Evolutionary conservation across 2,888 invertebrate species (phyloP), one percentile per base, ranked within the genome.

Genomic region (Heliconius ethilla): DNA sequence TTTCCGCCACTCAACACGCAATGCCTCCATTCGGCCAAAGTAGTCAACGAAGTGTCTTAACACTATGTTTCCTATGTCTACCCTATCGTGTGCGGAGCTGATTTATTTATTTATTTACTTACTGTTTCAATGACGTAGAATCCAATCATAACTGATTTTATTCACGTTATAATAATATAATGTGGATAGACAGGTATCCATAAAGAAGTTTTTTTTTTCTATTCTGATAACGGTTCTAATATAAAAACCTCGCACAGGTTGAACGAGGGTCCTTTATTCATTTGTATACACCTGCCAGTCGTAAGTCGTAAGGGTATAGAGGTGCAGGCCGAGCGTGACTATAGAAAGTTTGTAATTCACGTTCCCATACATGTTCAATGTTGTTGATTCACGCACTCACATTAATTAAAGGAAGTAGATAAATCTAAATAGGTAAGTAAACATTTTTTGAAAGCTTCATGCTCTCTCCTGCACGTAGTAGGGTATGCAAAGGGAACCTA

Each of bases 341-440:
- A 80, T 87, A 88, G 88, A 89, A 89, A 89, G 89, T 89, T 87
- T 84, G 84, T 83, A 85, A 82, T 83, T 79, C 84, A 84, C 85
- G 83, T 79, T 86, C 84, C 87, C 86, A 85, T 83, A 81, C 83
- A 84, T 86, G 84, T 85, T 85, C 83, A 85, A 84, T 85, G 84
- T 85, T 85, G 85, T 85, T 86, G 85, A 87, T 88, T 88, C 85
- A 87, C 88, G 85, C 85, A 85, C 84, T 85, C 83, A 84, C 84
- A 87, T 87, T 88, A 87, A 88, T 88, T 87, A 88, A 86, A 88
- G 86, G 87, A 86, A 86, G 86, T 84, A 85, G 83, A 83, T 82
- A 84, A 83, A 86, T 85, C 79, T 83, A 81, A 84, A 84, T 85
- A 84, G 83, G 81, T 83, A 84, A 75, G 81, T 79, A 45, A 45